These are phyloP conservation scores for Diplodus sargus DNA, from an alignment of 2,797 vertebrate genomes.

Conservation along the genomic window DNA sequence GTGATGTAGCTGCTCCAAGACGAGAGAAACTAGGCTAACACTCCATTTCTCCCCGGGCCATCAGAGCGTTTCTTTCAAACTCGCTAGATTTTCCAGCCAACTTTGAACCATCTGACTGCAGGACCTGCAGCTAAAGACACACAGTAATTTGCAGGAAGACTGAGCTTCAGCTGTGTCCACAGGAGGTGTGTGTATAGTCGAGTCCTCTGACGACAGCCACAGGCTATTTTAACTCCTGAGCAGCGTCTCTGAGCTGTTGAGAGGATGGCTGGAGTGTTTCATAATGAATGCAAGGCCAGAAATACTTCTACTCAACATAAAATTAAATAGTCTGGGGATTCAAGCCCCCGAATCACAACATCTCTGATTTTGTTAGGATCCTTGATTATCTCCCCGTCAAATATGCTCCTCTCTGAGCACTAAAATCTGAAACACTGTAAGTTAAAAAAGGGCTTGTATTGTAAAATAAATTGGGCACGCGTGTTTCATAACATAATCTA, in stretches of 20 bases:
- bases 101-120: slow-evolving; percentile 57
- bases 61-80: slow-evolving; percentile 38
- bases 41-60: slow-evolving; percentile 45
- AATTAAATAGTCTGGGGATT: background rate
- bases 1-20: background rate
- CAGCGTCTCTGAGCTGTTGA: slow-evolving; percentile 16
- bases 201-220: slow-evolving; percentile 59
- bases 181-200: slow-evolving; percentile 52
- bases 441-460: background rate
- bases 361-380: background rate
- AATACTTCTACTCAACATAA: background rate
- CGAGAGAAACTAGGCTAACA: slow-evolving; percentile 60
- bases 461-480: background rate
- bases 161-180: slow-evolving; percentile 61
- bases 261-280: slow-evolving; percentile 14
- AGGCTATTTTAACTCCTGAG: slow-evolving; percentile 53
- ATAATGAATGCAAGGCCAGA: slow-evolving; percentile 11
- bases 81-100: slow-evolving; percentile 52
- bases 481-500: background rate
- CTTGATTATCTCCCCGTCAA: background rate
- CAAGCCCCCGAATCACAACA: background rate
- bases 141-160: slow-evolving; percentile 69
- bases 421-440: background rate
- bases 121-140: slow-evolving; percentile 67
- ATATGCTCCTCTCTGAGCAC: background rate